Conservation (phyloP, 2,888 invertebrate species). For the Dendrolimus houi region DNA sequence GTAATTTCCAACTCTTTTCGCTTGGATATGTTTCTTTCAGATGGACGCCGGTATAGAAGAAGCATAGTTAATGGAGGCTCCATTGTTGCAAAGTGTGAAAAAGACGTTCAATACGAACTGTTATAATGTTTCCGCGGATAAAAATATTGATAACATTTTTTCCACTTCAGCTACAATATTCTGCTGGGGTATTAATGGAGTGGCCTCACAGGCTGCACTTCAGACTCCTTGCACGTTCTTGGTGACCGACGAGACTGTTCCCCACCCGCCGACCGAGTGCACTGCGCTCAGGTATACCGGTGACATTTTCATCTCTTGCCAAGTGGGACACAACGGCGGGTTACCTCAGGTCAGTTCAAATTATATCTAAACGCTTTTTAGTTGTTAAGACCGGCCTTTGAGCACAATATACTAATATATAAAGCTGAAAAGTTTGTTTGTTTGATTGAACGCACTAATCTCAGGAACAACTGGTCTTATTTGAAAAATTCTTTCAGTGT, state of each 20-base stretch:
- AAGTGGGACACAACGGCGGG: conserved; percentile 58
- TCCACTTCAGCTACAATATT: conserved; percentile 36
- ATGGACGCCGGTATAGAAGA: too few relatives aligned
- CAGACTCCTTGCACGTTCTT: conserved; percentile 47
- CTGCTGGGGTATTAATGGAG: conserved; percentile 60
- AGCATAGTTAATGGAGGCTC: too few relatives aligned
- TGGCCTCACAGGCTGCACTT: conserved; percentile 27
- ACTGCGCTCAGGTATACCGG: conserved; percentile 31
- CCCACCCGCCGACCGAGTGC: conserved; percentile 48
- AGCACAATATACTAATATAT: too few relatives aligned
- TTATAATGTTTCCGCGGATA: neutral
- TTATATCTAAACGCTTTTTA: neutral
- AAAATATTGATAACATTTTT: neutral
- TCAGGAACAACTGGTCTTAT: too few relatives aligned
- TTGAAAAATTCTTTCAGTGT: too few relatives aligned
- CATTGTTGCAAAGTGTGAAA: too few relatives aligned
- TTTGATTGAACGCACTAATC: too few relatives aligned
- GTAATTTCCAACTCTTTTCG: too few relatives aligned
- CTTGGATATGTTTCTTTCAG: too few relatives aligned
- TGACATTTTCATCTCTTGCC: conserved; percentile 48
- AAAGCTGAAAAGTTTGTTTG: too few relatives aligned
- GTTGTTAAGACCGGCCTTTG: too few relatives aligned
- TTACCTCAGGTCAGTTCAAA: conserved; percentile 41
- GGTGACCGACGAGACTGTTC: conserved; percentile 56
- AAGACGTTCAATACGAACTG: too few relatives aligned